Percentiles rank a stretch among this genome's conserved stretches.
phyloP scores from a whole-genome alignment of 2,888 invertebrate species.

The Macrosiphum euphorbiae region DNA sequence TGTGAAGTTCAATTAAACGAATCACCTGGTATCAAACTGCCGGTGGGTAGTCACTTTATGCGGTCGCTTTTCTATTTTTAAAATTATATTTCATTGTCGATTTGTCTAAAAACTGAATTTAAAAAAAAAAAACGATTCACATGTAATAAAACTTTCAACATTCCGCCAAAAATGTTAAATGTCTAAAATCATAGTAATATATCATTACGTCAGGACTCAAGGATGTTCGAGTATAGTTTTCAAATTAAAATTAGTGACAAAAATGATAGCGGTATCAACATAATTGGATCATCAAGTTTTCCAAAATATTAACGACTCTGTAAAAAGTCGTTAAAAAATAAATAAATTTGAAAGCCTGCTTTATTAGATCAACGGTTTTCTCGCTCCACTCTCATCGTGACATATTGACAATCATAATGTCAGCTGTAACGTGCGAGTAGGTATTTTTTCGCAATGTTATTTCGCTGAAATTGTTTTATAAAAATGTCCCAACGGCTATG shows the following conservation, averaged over 20 bases:
- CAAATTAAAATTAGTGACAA: not conserved
- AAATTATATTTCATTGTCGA: not conserved
- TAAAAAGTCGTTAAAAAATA: not conserved
- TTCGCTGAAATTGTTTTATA: not conserved
- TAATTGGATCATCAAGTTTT: not conserved
- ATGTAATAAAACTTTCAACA: not conserved
- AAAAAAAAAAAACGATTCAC: not conserved
- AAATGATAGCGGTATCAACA: not conserved
- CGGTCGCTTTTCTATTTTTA: not conserved
- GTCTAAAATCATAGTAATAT: not conserved
- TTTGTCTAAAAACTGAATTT: not conserved
- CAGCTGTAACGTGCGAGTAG: not conserved
- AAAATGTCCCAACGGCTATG: not conserved
- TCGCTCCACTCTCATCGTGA: not conserved
- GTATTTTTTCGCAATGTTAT: not conserved
- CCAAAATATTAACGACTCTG: not conserved
- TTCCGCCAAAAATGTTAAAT: not conserved
- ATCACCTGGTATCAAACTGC: not conserved
- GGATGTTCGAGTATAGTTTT: not conserved
- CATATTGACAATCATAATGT: not conserved
- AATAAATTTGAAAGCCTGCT: not conserved
- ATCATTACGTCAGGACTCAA: not conserved
- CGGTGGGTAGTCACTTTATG: not conserved
- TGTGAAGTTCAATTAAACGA: too few relatives aligned
- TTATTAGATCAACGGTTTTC: not conserved